Evolutionary conservation across 2,888 invertebrate genomes (phyloP), one percentile per base, ranked within the genome.

Genomic region (Teleiodes luculella): DNA sequence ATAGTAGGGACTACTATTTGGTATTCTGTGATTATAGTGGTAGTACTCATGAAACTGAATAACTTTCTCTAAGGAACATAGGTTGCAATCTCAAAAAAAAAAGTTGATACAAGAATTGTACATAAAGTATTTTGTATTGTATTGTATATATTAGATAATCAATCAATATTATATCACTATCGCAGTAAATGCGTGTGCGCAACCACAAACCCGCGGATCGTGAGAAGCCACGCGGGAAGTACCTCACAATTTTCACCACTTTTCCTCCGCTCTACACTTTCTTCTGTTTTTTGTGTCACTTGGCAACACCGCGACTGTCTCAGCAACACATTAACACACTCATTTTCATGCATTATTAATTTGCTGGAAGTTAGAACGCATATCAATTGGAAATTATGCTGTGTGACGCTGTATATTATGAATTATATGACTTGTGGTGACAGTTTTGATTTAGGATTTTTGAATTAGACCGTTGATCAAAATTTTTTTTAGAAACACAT

Each of bases 161-260:
- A n/a, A n/a, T n/a, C n/a, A n/a, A n/a, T n/a, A 3, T 33, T 6
- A 8, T 8, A 33, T n/a, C 10, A 33, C 11, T 33, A 33, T 3
- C 33, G 33, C 8, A 11, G 33, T 10, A 13, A 5, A 20, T 20
- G 20, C 28, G 20, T n/a, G n/a, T n/a, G 5, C 39, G 16, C 47
- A 20, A 11, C 2, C 28, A 28, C 47, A 20, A n/a, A n/a, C 30
- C n/a, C 36, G 31, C 10, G 14, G 52, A 56, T 67, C 66, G 69
- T 70, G 68, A 70, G 70, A 73, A 66, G 67, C 61, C 48, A 57
- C 68, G 68, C 68, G 72, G 77, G 73, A 74, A 75, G 74, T 75
- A 74, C 74, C 76, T 67, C 63, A 70, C 68, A 70, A 75, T 80
- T 81, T 80, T 79, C 77, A 74, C 80, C 59, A 76, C 76, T 82